Evolutionary conservation across 2,797 vertebrate species (phyloP), one percentile per base, ranked within the genome.

Genomic region (Sebastiscus albofasciatus): DNA sequence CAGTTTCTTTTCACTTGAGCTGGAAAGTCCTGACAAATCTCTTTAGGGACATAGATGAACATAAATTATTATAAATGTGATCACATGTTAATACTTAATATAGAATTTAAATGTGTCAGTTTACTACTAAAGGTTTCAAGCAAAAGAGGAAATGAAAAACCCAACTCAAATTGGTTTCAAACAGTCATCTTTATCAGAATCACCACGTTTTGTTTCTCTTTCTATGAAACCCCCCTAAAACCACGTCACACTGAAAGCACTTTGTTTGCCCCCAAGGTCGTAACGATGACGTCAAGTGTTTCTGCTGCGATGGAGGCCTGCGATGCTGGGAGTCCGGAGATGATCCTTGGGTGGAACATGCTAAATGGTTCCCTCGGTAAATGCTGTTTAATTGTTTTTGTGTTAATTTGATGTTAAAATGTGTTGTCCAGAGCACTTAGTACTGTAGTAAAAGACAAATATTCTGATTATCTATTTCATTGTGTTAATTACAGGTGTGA

Each of bases 361-460:
- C 98, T 14, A 99, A 99, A 89, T 99, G 99, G 99, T 99, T 99
- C 95, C 99, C 98, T 78, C 97, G 98, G 99, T 99, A 96, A 95
- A 54, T 70, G 3, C 26, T 6, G 5, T 56, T 76, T 4, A 1
- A 20, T 8, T 14, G 36, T 69, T n/a, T 2, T 31, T 52, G 2
- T 2, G 8, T 52, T 39, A 8, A n/a, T 34, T 22, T 29, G 2
- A 3, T 18, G n/a, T 31, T 10, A 10, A 34, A 59, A n/a, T 24
- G 4, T 10, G 29, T 67, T 29, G 13, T n/a, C 27, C 27, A 33
- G 9, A 42, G 14, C 34, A 13, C 13, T 36, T 67, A 56, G 29
- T 34, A 16, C 31, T 2, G 12, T 24, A 22, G n/a, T 8, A 10
- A 49, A 54, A 24, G 5, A 31, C 27, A 34, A 4, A 34, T 34